phyloP scores from a whole-genome alignment of 2,113 vertebrate species.

The Macrotis lagotis region DNA sequence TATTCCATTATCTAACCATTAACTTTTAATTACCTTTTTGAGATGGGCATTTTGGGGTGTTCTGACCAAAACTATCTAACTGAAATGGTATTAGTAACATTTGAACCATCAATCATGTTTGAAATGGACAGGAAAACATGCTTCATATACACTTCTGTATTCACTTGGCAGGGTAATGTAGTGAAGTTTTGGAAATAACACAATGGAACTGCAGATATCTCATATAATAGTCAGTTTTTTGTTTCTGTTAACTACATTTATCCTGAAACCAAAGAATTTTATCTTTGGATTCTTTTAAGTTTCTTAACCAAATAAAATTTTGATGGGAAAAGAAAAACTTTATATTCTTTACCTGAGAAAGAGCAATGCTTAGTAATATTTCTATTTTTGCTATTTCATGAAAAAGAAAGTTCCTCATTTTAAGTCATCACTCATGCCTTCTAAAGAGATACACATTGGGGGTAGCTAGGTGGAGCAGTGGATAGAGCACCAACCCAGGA shows the following conservation, averaged over 20 bases:
- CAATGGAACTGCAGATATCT: not conserved
- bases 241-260: not conserved
- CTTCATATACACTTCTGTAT: not conserved
- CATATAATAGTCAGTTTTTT: not conserved
- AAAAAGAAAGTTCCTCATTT: not conserved
- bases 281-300: not conserved
- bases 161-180: conserved; percentile 22
- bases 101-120: conserved; percentile 70
- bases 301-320: not conserved
- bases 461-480: too few relatives aligned
- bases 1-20: conserved; percentile 7
- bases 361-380: not conserved
- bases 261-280: not conserved
- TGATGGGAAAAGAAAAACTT: not conserved
- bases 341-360: not conserved
- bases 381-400: not conserved
- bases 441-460: not conserved
- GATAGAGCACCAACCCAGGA: too few relatives aligned
- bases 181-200: conserved; percentile 48
- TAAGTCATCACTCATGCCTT: not conserved
- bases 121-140: conserved; percentile 36
- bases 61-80: conserved; percentile 10
- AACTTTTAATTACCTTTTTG: conserved; percentile 6
- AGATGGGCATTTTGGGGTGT: conserved; percentile 25
- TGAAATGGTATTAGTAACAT: conserved; percentile 25